Base-by-base conservation (phyloP, 1,140 invertebrate species). In the Scaptomyza montana region DNA sequence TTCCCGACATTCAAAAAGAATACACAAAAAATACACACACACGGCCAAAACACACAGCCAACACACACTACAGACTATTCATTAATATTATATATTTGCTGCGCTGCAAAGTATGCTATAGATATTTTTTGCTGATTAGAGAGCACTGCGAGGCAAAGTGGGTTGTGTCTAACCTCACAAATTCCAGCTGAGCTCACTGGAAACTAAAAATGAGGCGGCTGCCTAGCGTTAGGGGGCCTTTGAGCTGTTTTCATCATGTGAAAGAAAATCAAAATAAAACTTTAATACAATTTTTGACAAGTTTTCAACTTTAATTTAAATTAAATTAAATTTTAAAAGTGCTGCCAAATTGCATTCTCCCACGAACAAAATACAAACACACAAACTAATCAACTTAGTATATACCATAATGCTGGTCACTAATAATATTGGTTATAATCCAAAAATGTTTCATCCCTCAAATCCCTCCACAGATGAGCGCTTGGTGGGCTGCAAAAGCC, bases 401-500 rank as follows among this genome's bases (percentile, higher is more conserved):
- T 21, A 30, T 43, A 57, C 33, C 30, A 50, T 69, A 56, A 50
- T 69, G 51, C 3, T 1, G 41, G 51, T 74, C 59, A 59, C 9
- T 43, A 53, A 64, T 59, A 46, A 77, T 73, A 68, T 46, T 50
- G 46, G 49, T 73, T 53, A 59, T 60, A 50, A 41, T 53, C 9
- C n/a, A 6, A 59, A 46, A 9, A 41, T 45, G 63, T 47, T 39
- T 13, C 3, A 25, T 25, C 21, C 21, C 21, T 25, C 21, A 3
- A 25, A 25, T 55, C 50, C 9, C 39, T 41, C 21, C 25, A 39
- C 77, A 91, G 89, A 91, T 16, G 87, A 90, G 51, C 81, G 87
- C 13, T 54, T 80, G 51, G 36, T 80, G 67, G 78, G 72, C 57
- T 80, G 89, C 54, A 90, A 87, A 69, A 89, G 79, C 66, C 84